Evolutionary conservation across 2,113 vertebrate species (phyloP).

Genomic region (Lophura nycthemera): DNA sequence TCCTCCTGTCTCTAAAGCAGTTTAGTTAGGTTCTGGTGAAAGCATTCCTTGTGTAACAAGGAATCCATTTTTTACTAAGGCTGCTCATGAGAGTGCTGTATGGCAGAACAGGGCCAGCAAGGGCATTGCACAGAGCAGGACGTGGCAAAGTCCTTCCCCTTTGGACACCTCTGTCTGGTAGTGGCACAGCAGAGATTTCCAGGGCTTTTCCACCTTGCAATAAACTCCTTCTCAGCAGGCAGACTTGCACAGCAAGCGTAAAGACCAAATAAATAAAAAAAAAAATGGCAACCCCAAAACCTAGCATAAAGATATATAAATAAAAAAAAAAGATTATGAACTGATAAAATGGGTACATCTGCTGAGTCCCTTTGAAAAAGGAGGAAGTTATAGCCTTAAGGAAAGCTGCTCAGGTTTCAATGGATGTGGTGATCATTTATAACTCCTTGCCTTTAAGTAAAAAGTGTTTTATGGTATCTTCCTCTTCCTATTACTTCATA

Average conservation of each 20-base stretch:
- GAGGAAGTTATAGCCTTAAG: neutral
- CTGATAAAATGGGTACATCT: neutral
- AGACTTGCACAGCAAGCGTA: neutral
- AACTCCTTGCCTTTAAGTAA: slow-evolving; percentile 7
- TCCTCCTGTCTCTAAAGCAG: neutral
- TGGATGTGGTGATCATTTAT: slow-evolving; percentile 18
- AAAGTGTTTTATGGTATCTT: neutral
- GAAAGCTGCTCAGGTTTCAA: slow-evolving; percentile 7
- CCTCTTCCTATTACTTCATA: neutral
- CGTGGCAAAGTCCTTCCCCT: neutral
- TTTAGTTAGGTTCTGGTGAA: neutral
- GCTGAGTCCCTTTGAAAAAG: neutral
- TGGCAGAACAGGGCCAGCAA: neutral
- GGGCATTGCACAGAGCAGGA: neutral
- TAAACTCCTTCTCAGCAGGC: neutral
- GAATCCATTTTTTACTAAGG: no score
- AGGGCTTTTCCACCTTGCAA: neutral
- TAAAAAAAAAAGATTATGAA: neutral
- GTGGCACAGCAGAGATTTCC: neutral
- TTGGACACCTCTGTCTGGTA: neutral
- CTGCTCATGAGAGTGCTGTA: no score
- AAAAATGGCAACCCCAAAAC: neutral
- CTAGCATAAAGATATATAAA: neutral
- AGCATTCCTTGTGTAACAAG: neutral
- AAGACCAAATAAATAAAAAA: neutral